Evolutionary conservation across 2,113 vertebrate species (phyloP).

Genomic region (Ahaetulla prasina): DNA sequence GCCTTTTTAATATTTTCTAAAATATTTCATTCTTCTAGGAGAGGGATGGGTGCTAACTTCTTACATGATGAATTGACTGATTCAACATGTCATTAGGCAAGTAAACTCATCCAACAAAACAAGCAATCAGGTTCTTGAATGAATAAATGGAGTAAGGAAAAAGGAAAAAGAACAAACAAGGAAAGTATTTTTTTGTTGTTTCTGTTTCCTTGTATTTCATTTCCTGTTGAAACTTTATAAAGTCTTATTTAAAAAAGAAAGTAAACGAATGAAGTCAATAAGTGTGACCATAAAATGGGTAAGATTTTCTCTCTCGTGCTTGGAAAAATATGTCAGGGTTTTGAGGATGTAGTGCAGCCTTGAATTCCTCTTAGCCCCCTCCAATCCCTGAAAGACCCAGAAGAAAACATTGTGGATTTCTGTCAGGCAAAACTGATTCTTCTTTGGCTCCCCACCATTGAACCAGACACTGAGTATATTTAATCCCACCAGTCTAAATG

Average conservation of each 20-base stretch:
- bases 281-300: neutral
- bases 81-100: neutral
- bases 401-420: neutral
- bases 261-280: neutral
- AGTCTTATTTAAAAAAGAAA: neutral
- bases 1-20: too few species aligned
- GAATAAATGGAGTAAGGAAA: neutral
- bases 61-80: neutral
- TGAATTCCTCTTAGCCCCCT: neutral
- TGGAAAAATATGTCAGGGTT: neutral
- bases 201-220: neutral
- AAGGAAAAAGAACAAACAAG: neutral
- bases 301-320: neutral
- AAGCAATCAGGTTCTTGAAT: neutral
- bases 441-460: neutral
- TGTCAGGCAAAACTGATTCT: neutral
- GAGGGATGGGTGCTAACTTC: too few species aligned
- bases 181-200: neutral
- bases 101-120: neutral
- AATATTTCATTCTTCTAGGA: too few species aligned
- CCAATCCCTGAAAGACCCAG: neutral
- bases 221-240: neutral
- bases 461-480: neutral
- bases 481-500: neutral
- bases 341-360: neutral